Conservation (phyloP, 2,797 vertebrate species). For the Anolis apletophallus region DNA sequence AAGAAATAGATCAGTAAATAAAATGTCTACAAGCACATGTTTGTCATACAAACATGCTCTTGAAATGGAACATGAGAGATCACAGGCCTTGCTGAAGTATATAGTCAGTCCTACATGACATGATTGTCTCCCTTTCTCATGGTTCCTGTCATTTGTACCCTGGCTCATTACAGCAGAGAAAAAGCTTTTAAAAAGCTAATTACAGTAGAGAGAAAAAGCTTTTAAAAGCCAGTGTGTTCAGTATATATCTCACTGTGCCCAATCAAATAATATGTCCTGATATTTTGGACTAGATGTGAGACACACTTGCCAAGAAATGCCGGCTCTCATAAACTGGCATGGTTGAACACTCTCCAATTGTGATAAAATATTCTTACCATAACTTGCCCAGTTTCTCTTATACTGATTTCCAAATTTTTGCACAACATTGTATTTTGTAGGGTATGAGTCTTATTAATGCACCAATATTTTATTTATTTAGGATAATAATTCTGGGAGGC, state of each 20-base stretch:
- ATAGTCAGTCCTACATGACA: too few species aligned
- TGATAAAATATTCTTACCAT: neutral
- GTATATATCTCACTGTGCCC: too few species aligned
- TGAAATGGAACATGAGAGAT: neutral
- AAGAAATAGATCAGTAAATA: neutral
- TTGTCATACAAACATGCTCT: neutral
- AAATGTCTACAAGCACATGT: neutral
- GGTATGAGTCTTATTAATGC: slow-evolving; percentile 5
- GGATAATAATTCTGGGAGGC: neutral
- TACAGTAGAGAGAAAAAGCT: neutral
- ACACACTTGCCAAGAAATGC: neutral
- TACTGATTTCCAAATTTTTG: slow-evolving; percentile 13
- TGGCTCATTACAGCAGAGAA: neutral
- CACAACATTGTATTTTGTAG: neutral
- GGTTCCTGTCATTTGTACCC: neutral
- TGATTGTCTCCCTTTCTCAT: neutral
- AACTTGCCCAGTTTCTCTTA: neutral
- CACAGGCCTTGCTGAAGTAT: neutral
- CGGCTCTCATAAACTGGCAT: neutral
- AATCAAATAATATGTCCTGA: neutral
- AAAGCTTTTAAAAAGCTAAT: neutral
- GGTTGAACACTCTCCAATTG: neutral
- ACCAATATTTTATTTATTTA: slow-evolving; percentile 37
- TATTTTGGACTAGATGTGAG: neutral
- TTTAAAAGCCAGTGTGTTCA: neutral